phyloP scores from a whole-genome alignment of 2,797 vertebrate species.

The Molothrus aeneus region DNA sequence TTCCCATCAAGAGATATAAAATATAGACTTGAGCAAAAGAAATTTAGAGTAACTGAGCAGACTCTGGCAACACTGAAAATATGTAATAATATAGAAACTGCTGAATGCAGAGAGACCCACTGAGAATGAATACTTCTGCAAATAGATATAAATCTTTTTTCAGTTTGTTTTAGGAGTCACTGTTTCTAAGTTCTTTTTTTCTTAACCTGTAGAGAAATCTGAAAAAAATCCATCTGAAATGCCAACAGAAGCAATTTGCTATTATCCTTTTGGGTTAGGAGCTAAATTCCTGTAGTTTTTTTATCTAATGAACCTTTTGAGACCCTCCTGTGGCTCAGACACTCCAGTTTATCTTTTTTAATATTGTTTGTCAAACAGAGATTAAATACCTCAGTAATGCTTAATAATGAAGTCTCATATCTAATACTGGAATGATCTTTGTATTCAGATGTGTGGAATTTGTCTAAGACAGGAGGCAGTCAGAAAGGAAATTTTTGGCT shows the following conservation, averaged over 20 bases:
- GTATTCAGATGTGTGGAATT: background rate
- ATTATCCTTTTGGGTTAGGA: background rate
- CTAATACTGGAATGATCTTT: background rate
- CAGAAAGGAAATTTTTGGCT: background rate
- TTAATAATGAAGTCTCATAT: slow-evolving; percentile 32
- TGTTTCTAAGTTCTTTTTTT: background rate
- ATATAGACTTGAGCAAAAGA: background rate
- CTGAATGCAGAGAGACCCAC: background rate
- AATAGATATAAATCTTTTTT: background rate
- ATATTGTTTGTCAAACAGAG: slow-evolving; percentile 23
- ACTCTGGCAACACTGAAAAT: background rate
- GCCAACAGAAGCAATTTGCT: background rate
- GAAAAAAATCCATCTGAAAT: background rate
- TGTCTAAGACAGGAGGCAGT: background rate
- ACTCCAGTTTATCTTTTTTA: background rate
- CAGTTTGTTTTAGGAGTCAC: background rate
- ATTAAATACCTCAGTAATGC: background rate
- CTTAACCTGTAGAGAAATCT: background rate
- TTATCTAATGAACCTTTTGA: background rate
- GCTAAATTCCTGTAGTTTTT: background rate
- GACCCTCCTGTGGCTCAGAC: background rate
- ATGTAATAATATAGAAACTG: background rate
- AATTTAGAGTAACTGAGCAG: background rate
- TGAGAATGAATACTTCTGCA: background rate
- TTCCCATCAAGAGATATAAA: background rate